phyloP scores from a whole-genome alignment of 2,113 vertebrate species.

The Phaethon lepturus region DNA sequence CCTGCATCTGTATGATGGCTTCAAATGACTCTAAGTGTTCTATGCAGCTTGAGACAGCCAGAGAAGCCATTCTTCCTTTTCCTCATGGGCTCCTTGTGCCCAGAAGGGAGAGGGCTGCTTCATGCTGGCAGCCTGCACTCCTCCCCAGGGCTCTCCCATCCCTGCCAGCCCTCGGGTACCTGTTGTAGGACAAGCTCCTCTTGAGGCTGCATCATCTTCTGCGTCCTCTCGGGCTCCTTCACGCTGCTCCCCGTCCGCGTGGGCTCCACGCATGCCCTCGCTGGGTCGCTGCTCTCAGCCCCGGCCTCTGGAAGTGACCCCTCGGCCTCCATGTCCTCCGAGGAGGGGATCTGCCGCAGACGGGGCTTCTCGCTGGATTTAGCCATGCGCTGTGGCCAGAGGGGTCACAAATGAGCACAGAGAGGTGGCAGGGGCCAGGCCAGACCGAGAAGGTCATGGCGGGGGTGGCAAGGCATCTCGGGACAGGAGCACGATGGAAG shows the following conservation, averaged over 20 bases:
- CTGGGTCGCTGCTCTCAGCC: conserved; percentile 62
- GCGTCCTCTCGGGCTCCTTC: conserved; percentile 71
- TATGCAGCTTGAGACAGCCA: too few species aligned
- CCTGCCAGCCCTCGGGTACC: conserved; percentile 26
- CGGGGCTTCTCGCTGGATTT: conserved; percentile 92
- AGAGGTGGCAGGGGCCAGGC: not conserved
- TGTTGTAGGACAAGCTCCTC: conserved; percentile 79
- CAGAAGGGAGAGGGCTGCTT: not conserved
- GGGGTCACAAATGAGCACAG: not conserved
- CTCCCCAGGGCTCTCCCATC: not conserved
- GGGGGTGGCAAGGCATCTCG: not conserved
- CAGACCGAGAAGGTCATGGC: not conserved
- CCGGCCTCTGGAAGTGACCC: conserved; percentile 53
- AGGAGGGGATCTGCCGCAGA: conserved; percentile 90
- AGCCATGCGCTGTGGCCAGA: conserved; percentile 75
- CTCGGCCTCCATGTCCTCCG: conserved; percentile 87
- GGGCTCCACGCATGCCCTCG: conserved; percentile 51
- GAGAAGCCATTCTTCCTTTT: not conserved
- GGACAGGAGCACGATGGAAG: fast-evolving
- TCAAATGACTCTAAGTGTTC: not conserved
- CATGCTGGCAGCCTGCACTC: not conserved
- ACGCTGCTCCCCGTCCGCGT: not conserved
- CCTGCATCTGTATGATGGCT: not conserved
- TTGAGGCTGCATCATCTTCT: conserved; percentile 79
- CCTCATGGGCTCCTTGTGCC: not conserved